A percentile compares a stretch with the other conserved stretches of the same genome.
Conservation (phyloP, 2,797 vertebrate species). For the Anguilla obscura region DNA sequence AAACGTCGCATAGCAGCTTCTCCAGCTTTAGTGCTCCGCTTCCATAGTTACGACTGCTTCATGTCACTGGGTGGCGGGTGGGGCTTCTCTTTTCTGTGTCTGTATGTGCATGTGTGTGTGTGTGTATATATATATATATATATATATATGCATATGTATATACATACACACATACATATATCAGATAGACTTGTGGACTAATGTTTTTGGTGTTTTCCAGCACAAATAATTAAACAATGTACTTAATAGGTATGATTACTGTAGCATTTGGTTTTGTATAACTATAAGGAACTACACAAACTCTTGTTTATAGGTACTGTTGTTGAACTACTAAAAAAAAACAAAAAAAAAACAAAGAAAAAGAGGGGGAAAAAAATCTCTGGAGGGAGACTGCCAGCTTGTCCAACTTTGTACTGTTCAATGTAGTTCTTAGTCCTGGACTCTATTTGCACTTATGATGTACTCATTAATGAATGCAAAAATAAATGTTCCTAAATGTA, state of each 20-base stretch:
- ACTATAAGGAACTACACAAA: conserved; percentile 82
- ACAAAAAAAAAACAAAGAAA: conserved; percentile 65
- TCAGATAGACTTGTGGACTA: conserved; percentile 79
- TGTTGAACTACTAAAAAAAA: conserved; percentile 82
- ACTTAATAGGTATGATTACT: conserved; percentile 83
- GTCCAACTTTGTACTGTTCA: conserved; percentile 96
- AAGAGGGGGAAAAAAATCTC: conserved; percentile 79
- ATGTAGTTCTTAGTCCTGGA: conserved; percentile 93
- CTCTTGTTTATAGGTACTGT: conserved; percentile 87
- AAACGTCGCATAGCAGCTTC: conserved; percentile 77
- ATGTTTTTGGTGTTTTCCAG: conserved; percentile 87
- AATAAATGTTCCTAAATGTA: conserved; percentile 99
- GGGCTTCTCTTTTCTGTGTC: conserved; percentile 81
- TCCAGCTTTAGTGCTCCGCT: conserved; percentile 77
- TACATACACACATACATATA: conserved; percentile 72
- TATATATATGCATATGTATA: conserved; percentile 55
- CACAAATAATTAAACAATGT: conserved; percentile 87
- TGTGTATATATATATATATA: conserved; percentile 32
- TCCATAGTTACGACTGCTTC: conserved; percentile 87
- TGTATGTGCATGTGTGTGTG: conserved; percentile 45
- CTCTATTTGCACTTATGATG: conserved; percentile 98
- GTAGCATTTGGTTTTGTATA: conserved; percentile 95
- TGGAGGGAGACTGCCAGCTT: conserved; percentile 77
- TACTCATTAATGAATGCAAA: conserved; percentile 98
- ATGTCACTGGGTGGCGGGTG: conserved; percentile 86